A percentile compares a stretch with the other conserved stretches of the same genome.
phyloP scores from a whole-genome alignment of 2,888 invertebrate species.

The Gymnoscelis rufifasciata region DNA sequence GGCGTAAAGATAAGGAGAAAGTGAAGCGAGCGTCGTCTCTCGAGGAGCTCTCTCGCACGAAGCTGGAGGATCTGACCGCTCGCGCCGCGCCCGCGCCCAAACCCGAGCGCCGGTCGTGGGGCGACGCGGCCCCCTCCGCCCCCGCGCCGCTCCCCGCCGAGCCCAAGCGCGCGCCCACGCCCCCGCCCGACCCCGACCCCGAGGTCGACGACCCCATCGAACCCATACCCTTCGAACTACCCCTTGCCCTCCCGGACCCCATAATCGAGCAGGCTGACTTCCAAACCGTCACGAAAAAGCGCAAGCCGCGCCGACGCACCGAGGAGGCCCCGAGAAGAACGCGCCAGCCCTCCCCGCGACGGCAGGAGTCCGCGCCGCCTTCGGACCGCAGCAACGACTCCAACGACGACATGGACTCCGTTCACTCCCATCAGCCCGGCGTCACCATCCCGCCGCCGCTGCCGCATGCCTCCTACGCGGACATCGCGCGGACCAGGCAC shows the following conservation, averaged over 20 bases:
- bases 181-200: slow-evolving; percentile 51
- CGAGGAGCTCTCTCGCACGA: slow-evolving; percentile 88
- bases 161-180: slow-evolving; percentile 21
- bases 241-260: slow-evolving; percentile 32
- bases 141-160: slow-evolving; percentile 34
- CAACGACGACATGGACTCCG: slow-evolving; percentile 89
- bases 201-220: slow-evolving; percentile 43
- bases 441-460: slow-evolving; percentile 79
- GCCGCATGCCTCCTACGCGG: slow-evolving; percentile 86
- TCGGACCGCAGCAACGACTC: slow-evolving; percentile 90
- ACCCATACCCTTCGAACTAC: slow-evolving; percentile 36
- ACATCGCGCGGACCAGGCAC: slow-evolving; percentile 83
- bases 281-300: slow-evolving; percentile 90
- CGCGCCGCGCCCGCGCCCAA: slow-evolving; percentile 52
- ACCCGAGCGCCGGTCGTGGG: slow-evolving; percentile 82
- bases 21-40: slow-evolving; percentile 87
- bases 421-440: slow-evolving; percentile 82
- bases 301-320: slow-evolving; percentile 85
- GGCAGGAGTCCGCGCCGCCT: slow-evolving; percentile 84
- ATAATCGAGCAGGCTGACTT: slow-evolving; percentile 83
- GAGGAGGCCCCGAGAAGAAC: slow-evolving; percentile 58
- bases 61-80: slow-evolving; percentile 83
- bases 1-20: slow-evolving; percentile 65
- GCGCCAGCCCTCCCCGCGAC: slow-evolving; percentile 69
- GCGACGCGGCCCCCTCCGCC: slow-evolving; percentile 79